These are phyloP conservation scores for Montipora foliosa DNA, from an alignment of 64 coral and sea anemone species.

Conservation along the genomic window DNA sequence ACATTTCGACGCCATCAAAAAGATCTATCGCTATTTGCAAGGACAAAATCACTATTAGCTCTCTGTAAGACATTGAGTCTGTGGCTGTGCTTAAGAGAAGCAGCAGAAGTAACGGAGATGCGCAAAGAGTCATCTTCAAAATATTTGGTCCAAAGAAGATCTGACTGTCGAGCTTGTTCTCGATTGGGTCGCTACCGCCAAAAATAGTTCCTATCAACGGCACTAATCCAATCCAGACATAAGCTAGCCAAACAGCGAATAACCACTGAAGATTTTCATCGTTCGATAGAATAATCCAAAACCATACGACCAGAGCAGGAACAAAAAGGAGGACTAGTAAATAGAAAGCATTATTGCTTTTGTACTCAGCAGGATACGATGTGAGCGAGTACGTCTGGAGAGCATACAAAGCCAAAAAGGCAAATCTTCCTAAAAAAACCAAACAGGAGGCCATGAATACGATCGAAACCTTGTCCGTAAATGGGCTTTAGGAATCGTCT, in stretches of 20 bases:
- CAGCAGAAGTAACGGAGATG: conserved; percentile 30
- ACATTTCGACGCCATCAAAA: conserved; percentile 63
- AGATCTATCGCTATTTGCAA: conserved; percentile 43
- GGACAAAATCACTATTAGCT: neutral
- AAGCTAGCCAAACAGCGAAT: conserved; percentile 16
- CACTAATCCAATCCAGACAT: neutral
- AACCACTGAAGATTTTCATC: neutral
- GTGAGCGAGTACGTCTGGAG: neutral
- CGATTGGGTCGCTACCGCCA: neutral
- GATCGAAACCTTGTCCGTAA: too few relatives aligned
- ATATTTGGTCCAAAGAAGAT: conserved; percentile 62
- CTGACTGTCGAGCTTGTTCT: conserved; percentile 49
- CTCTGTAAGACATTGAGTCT: neutral
- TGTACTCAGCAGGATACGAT: neutral
- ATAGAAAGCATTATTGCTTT: neutral
- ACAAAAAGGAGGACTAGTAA: neutral
- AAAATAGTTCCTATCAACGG: conserved; percentile 12
- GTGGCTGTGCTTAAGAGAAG: conserved; percentile 36
- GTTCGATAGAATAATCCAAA: neutral
- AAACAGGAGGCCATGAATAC: neutral
- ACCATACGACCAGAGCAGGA: neutral
- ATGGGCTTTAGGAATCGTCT: too few relatives aligned
- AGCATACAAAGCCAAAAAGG: neutral
- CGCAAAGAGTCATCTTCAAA: conserved; percentile 51
- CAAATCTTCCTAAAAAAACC: neutral